Evolutionary conservation across 1,140 invertebrate species (phyloP), one percentile per base, ranked within the genome.

Genomic region (Parapsyche elsis): DNA sequence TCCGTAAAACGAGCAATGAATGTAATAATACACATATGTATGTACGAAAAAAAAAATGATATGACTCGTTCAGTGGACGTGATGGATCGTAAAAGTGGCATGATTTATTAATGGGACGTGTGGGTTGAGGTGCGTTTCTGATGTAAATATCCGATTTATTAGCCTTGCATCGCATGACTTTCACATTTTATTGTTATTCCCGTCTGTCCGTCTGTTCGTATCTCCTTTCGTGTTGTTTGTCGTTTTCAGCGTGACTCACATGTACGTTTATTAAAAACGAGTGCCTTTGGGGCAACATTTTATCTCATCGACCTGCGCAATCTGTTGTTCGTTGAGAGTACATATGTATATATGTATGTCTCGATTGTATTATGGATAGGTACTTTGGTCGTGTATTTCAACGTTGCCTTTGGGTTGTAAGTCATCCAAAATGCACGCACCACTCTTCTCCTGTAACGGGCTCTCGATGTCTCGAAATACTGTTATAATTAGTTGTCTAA

Each of bases 81-180:
- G 64, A 67, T 23, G 24, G 64, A 67, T 67, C 64, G 64, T 67
- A 67, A 67, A 67, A 67, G 21, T 23, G 64, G 21, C 9, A 67
- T 26, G 64, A 67, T 67, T 67, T 67, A 67, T 61, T 23, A 23
- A 26, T 23, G 49, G 49, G 49, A 53, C 49, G 49, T 16, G 49
- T 53, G n/a, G 21, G 21, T n/a, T 26, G 59, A 61, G 21, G 14
- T 61, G 14, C 21, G 21, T 23, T 10, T 67, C 19, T 67, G 24
- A 67, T 61, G 21, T 67, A 26, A 67, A 67, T 67, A 67, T 67
- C 24, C 24, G 23, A 67, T 67, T 67, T 26, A 67, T 67, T 12
- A 23, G 64, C 64, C 24, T 67, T 26, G 64, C 64, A 12, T 24
- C 64, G 16, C 2, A 24, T 19, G 24, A 67, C 64, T 67, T 67